A percentile compares a stretch with the other conserved stretches of the same genome.
These are phyloP conservation scores for Sciurus vulgaris DNA, from an alignment of 2,797 vertebrate species.

Conservation along the genomic window DNA sequence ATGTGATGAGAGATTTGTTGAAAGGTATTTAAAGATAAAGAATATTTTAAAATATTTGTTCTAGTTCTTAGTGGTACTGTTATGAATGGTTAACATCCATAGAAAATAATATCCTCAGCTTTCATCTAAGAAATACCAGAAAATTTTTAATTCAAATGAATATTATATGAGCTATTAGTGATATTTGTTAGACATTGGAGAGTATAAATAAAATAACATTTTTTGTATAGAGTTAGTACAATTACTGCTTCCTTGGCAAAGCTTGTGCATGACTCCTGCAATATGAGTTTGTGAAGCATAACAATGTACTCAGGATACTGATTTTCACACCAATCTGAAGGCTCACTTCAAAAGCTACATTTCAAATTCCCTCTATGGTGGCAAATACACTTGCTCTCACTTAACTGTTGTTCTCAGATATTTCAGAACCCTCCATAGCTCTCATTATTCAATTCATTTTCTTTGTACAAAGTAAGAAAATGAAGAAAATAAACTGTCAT, in stretches of 20 bases:
- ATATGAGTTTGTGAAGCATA: not conserved
- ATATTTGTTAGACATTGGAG: slow-evolving; percentile 60
- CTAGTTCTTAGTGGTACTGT: not conserved
- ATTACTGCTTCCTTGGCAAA: not conserved
- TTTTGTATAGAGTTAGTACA: not conserved
- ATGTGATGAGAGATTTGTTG: slow-evolving; percentile 54
- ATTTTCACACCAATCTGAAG: not conserved
- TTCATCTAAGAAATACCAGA: slow-evolving; percentile 57
- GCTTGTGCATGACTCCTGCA: not conserved
- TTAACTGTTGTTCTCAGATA: not conserved
- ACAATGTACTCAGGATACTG: not conserved
- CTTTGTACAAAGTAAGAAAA: not conserved
- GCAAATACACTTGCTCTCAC: not conserved
- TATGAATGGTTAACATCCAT: slow-evolving; percentile 72
- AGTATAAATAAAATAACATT: slow-evolving; percentile 64
- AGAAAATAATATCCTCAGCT: slow-evolving; percentile 72
- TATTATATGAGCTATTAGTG: slow-evolving; percentile 44
- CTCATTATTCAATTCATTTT: not conserved
- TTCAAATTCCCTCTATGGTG: not conserved
- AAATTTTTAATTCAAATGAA: slow-evolving; percentile 55
- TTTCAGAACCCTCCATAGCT: not conserved
- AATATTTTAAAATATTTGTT: slow-evolving; percentile 71
- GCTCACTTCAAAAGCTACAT: not conserved
- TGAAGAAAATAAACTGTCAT: not conserved
- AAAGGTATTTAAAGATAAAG: slow-evolving; percentile 77